A percentile compares a stretch with the other conserved stretches of the same genome.
These are phyloP conservation scores for Platichthys flesus DNA, from an alignment of 2,113 vertebrate genomes.

Conservation along the genomic window DNA sequence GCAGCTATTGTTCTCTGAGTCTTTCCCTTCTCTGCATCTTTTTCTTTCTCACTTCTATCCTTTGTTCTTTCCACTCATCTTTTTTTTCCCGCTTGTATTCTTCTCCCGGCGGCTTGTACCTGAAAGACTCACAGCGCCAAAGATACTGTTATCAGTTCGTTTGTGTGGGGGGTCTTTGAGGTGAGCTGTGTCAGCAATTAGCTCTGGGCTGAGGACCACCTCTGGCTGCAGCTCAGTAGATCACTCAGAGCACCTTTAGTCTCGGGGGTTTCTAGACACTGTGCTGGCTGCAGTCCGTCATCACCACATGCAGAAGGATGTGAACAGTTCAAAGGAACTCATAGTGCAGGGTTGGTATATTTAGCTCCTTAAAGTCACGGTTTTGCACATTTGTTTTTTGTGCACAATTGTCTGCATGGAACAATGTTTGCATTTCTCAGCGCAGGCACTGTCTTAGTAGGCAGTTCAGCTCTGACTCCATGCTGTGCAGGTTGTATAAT, in stretches of 20 bases:
- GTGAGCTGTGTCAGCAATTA: neutral
- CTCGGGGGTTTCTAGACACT: neutral
- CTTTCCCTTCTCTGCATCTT: neutral
- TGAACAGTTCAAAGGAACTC: conserved; percentile 5
- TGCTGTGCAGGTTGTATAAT: conserved; percentile 13
- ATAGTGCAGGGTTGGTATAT: neutral
- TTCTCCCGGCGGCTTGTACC: neutral
- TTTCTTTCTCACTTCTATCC: neutral
- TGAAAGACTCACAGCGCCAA: neutral
- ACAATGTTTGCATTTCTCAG: conserved; percentile 41
- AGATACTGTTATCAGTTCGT: neutral
- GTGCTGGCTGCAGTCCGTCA: conserved; percentile 7
- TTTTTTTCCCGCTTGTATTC: neutral
- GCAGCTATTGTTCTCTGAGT: conserved; percentile 20
- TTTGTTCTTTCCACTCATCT: conserved; percentile 21
- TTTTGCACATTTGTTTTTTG: conserved; percentile 21
- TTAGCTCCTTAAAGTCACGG: neutral
- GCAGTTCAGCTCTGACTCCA: conserved; percentile 12
- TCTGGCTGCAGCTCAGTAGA: neutral
- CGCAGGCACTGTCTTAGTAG: conserved; percentile 26
- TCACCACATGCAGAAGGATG: neutral
- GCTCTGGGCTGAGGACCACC: neutral
- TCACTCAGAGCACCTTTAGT: conserved; percentile 1
- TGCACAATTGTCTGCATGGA: conserved; percentile 11
- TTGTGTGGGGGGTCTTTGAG: neutral